Evolutionary conservation across 2,113 vertebrate genomes (phyloP).

Genomic region (Dipodomys stephensi): DNA sequence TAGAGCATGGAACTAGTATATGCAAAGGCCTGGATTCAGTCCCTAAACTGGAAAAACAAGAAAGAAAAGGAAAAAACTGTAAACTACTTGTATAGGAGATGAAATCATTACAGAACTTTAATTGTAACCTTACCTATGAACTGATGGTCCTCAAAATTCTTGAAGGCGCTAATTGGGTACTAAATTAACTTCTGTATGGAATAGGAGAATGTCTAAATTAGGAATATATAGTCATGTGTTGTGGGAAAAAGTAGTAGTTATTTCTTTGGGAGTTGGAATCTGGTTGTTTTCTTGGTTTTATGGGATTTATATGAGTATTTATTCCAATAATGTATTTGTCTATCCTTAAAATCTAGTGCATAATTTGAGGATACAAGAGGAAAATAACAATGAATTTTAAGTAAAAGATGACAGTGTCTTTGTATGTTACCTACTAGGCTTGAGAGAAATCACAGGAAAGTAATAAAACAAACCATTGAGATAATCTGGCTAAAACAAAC

Average conservation of each 20-base stretch:
- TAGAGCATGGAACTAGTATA: not conserved
- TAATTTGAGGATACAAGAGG: not conserved
- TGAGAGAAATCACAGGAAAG: not conserved
- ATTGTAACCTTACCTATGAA: not conserved
- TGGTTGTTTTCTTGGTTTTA: not conserved
- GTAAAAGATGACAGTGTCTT: not conserved
- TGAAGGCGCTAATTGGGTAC: not conserved
- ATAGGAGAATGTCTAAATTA: not conserved
- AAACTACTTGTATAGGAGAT: not conserved
- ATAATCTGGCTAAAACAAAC: slow-evolving; percentile 3
- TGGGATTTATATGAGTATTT: not conserved
- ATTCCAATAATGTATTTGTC: not conserved
- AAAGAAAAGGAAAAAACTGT: not conserved
- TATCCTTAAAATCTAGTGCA: not conserved
- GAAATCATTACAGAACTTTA: not conserved
- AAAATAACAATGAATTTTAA: slow-evolving; percentile 19
- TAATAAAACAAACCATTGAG: not conserved
- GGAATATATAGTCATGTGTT: not conserved
- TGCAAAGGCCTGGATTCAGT: not conserved
- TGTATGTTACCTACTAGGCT: not conserved
- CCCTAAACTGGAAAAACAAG: not conserved
- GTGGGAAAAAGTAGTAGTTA: not conserved
- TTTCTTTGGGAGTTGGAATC: accelerated
- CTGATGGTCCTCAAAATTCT: not conserved
- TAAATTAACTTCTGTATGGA: slow-evolving; percentile 11